phyloP scores from a whole-genome alignment of 2,113 vertebrate genomes.

The Aptenodytes forsteri region DNA sequence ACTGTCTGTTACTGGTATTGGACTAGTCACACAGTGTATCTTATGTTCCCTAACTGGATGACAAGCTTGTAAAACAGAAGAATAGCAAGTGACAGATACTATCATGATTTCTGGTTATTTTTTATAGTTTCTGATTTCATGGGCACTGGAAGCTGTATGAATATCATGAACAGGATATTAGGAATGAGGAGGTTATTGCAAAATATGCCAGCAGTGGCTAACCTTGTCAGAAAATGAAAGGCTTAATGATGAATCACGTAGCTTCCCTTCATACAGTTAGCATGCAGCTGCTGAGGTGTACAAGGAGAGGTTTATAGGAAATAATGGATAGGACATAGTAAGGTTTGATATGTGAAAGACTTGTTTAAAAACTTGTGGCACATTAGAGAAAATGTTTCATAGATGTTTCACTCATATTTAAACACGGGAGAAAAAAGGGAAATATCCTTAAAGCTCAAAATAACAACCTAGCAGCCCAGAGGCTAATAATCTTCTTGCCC shows the following conservation, averaged over 20 bases:
- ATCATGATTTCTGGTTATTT: conserved; percentile 56
- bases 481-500: background rate
- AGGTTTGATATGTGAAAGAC: background rate
- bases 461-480: background rate
- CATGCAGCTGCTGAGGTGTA: background rate
- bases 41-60: conserved; percentile 54
- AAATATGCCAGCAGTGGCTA: background rate
- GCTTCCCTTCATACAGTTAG: background rate
- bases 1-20: conserved; percentile 66
- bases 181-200: background rate
- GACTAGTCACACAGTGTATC: conserved; percentile 56
- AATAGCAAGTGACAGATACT: conserved; percentile 64
- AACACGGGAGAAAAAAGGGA: background rate
- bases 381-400: background rate
- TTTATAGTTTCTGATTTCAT: conserved; percentile 37
- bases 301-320: background rate
- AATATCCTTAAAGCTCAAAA: background rate
- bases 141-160: background rate
- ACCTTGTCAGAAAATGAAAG: conserved; percentile 28
- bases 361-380: background rate
- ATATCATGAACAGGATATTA: background rate
- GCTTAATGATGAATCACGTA: background rate
- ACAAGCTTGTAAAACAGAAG: conserved; percentile 66
- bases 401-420: background rate
- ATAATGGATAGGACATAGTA: background rate